These are phyloP conservation scores for Apteryx owenii DNA, from an alignment of 2,113 vertebrate species.

Conservation along the genomic window DNA sequence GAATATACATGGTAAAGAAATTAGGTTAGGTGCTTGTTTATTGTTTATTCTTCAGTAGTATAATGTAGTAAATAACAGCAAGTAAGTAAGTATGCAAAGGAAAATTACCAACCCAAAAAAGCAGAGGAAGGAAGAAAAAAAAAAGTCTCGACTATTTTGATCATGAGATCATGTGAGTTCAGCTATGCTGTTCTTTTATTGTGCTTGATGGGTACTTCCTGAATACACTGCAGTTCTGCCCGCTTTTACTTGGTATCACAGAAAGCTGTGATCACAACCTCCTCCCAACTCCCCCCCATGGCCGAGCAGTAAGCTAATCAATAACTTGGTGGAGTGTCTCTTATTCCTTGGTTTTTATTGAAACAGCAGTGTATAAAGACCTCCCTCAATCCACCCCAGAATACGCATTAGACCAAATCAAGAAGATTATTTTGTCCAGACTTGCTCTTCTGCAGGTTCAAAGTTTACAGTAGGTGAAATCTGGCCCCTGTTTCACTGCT, in stretches of 20 bases:
- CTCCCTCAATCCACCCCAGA: not conserved
- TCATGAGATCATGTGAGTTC: not conserved
- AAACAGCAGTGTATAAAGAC: not conserved
- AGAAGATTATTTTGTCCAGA: not conserved
- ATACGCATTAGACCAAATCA: not conserved
- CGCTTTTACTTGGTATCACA: not conserved
- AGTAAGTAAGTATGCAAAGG: not conserved
- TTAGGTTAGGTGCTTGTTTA: not conserved
- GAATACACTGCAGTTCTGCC: not conserved
- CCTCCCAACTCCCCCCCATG: not conserved
- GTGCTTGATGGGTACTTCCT: not conserved
- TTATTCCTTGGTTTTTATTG: not conserved
- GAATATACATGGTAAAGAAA: not conserved
- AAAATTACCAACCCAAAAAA: not conserved
- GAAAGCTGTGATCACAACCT: not conserved
- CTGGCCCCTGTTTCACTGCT: accelerated
- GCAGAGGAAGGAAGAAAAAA: not conserved
- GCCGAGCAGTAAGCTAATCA: not conserved
- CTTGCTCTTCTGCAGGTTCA: not conserved
- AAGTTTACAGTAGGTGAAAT: not conserved
- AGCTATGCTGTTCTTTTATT: not conserved
- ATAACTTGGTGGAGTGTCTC: not conserved
- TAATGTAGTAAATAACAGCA: not conserved
- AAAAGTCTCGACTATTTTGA: not conserved
- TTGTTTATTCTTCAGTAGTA: not conserved